Base-by-base conservation (phyloP, 2,888 invertebrate genomes). In the Criorhina ranunculi region DNA sequence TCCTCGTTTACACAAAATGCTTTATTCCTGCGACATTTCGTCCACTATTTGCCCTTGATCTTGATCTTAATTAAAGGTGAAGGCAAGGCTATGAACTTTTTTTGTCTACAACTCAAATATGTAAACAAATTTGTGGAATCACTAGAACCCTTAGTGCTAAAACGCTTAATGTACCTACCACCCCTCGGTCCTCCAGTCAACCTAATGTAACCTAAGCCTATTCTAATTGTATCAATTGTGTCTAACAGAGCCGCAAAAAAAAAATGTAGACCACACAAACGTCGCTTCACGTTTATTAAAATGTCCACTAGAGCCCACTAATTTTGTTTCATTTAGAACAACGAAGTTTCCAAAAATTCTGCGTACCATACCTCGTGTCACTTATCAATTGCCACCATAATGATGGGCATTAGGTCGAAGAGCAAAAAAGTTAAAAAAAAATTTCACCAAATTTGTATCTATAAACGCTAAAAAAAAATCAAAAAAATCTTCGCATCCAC, bases 311-410 rank as follows among this genome's bases (percentile, higher is more conserved):
- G n/a, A n/a, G 17, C 12, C 9, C 19, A 7, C 46, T 19, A 19
- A 46, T 46, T 7, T 46, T 11, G 15, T 4, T 11, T 19, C 9
- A 46, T 19, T 46, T 46, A 46, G 37, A 57, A 15, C 37, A 40
- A 37, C 40, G 15, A 29, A 29, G 29, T 31, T 42, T 42, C 29
- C 19, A 46, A 42, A 11, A 24, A 29, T 60, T 57, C 69, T 69
- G 35, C 69, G 59, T 37, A 59, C 37, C 15, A 59, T 37, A 37
- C 35, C 59, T 66, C 73, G 73, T 62, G 60, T 62, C 49, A 51
- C 7, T 64, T 44, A 42, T 49, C 17, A 73, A 64, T 51, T 24
- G 42, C 55, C 55, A 44, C 15, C 15, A 57, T 37, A 44, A 64
- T 46, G 37, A 46, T 29, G 24, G 46, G 7, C 59, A 55, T 12